Conservation (phyloP, 2,888 invertebrate species). For the Gastrophysa polygoni region DNA sequence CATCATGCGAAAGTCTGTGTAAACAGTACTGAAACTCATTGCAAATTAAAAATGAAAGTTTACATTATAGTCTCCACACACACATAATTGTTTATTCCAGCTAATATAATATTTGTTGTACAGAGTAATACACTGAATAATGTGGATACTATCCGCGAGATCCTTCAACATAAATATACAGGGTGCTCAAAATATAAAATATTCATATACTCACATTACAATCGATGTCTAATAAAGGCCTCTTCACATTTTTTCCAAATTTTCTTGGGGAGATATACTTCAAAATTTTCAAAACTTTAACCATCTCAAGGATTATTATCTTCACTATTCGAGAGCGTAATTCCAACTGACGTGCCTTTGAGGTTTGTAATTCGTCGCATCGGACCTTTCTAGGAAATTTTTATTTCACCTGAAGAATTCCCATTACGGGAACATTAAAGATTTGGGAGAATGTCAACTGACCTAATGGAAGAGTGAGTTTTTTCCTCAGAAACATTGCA, state of each 20-base stretch:
- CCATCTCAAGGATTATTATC: neutral
- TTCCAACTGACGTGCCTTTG: slow-evolving; percentile 15
- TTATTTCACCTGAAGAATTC: slow-evolving; percentile 30
- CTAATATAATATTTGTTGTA: too few species aligned
- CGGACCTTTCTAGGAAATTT: slow-evolving; percentile 17
- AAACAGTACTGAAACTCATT: neutral
- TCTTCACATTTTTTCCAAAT: slow-evolving; percentile 13
- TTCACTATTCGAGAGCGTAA: neutral
- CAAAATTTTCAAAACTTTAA: slow-evolving; percentile 11
- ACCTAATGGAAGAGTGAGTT: neutral
- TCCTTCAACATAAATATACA: too few species aligned
- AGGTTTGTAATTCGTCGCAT: neutral
- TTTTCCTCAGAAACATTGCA: too few species aligned
- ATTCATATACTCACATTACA: slow-evolving; percentile 11
- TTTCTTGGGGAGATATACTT: slow-evolving; percentile 17
- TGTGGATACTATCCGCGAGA: too few species aligned
- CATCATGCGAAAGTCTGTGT: neutral
- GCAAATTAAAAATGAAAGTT: neutral
- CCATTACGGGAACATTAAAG: slow-evolving; percentile 25
- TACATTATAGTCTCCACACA: neutral
- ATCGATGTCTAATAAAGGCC: neutral
- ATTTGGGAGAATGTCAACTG: neutral
- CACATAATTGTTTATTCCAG: too few species aligned
- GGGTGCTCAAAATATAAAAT: neutral
- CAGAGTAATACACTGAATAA: too few species aligned